phyloP scores from a whole-genome alignment of 2,888 invertebrate genomes.

The Xiphydria camelus region DNA sequence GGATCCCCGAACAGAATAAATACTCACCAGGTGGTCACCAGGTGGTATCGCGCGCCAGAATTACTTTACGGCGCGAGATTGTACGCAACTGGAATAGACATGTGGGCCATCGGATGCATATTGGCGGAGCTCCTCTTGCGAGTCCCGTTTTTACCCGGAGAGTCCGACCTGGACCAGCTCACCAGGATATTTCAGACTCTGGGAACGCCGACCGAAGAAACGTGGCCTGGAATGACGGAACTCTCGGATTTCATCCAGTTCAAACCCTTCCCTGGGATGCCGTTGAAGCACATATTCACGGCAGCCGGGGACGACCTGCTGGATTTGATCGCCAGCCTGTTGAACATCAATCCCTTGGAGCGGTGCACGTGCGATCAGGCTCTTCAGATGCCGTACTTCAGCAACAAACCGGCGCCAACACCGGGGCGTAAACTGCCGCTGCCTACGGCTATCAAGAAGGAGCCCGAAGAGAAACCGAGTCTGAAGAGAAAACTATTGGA shows the following conservation, averaged over 20 bases:
- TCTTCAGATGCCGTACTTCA: constrained; percentile 87
- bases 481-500: constrained; percentile 78
- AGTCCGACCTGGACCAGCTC: constrained; percentile 95
- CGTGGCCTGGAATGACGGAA: constrained; percentile 83
- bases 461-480: constrained; percentile 69
- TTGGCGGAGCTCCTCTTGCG: constrained; percentile 90
- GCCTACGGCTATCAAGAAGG: constrained; percentile 68
- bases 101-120: constrained; percentile 99
- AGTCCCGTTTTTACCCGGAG: constrained; percentile 93
- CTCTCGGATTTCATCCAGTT: constrained; percentile 93
- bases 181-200: constrained; percentile 84
- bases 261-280: constrained; percentile 81
- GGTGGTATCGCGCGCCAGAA: constrained; percentile 94
- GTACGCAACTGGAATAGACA: constrained; percentile 95
- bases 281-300: constrained; percentile 89
- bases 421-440: constrained; percentile 81
- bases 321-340: constrained; percentile 74
- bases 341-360: constrained; percentile 81
- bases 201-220: constrained; percentile 90
- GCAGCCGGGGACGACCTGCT: constrained; percentile 93
- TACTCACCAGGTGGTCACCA: constrained; percentile 96
- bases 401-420: constrained; percentile 87
- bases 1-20: constrained; percentile 95
- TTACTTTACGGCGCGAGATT: constrained; percentile 92
- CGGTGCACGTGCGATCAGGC: constrained; percentile 83